A percentile compares a stretch with the other conserved stretches of the same genome.
Evolutionary conservation across 2,113 vertebrate species (phyloP).

Genomic region (Sorex fumeus): DNA sequence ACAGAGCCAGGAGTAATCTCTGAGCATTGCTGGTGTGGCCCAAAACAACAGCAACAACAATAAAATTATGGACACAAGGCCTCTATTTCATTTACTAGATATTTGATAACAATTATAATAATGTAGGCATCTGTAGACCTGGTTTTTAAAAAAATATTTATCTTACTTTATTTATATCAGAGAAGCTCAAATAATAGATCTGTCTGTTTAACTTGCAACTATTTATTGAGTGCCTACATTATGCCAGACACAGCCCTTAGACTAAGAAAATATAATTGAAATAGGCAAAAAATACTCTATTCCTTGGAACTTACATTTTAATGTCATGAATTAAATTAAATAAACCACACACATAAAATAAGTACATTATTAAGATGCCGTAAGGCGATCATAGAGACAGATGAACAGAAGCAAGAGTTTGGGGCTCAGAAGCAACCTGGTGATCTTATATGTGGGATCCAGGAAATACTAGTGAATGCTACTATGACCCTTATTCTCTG

Average conservation of each 20-base stretch:
- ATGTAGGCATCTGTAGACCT: too few species aligned
- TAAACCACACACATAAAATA: background rate
- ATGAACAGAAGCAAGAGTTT: background rate
- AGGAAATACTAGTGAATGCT: background rate
- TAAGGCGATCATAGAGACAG: background rate
- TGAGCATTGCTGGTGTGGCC: too few species aligned
- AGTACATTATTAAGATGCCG: background rate
- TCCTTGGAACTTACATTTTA: constrained; percentile 17
- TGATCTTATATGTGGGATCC: background rate
- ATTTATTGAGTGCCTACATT: background rate
- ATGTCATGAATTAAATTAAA: background rate
- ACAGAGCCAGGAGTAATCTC: too few species aligned
- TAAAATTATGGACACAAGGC: too few species aligned
- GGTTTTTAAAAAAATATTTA: constrained; percentile 7
- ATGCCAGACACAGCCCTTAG: background rate
- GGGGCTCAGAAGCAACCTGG: background rate
- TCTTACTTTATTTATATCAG: background rate
- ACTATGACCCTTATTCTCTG: background rate
- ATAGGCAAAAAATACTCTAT: background rate
- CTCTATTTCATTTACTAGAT: too few species aligned
- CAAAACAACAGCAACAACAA: too few species aligned
- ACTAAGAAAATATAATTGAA: background rate
- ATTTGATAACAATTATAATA: too few species aligned
- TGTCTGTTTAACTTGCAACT: background rate
- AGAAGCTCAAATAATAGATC: background rate